Conservation (phyloP, 2,113 vertebrate genomes). For the Steatornis caripensis region DNA sequence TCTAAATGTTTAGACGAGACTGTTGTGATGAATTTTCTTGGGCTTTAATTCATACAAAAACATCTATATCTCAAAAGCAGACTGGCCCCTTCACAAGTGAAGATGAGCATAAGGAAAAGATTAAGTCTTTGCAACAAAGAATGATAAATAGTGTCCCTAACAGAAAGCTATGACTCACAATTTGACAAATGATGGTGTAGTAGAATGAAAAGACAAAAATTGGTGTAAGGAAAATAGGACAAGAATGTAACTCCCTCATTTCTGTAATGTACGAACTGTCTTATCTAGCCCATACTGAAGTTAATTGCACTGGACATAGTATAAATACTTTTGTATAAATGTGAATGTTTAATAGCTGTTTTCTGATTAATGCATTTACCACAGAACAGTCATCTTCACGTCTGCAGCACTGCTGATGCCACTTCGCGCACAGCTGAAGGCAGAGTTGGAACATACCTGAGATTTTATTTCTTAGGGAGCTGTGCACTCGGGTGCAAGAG, state of each 20-base stretch:
- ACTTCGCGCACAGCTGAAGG: neutral
- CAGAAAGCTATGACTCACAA: neutral
- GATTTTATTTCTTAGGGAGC: neutral
- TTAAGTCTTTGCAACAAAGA: neutral
- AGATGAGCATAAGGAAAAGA: neutral
- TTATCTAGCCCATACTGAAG: neutral
- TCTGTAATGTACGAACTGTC: neutral
- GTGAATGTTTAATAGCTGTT: neutral
- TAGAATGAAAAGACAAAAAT: neutral
- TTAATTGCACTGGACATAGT: neutral
- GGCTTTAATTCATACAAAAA: neutral
- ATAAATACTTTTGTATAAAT: neutral
- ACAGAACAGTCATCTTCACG: neutral
- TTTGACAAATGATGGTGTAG: neutral
- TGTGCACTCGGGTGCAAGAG: neutral
- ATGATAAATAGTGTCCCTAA: neutral
- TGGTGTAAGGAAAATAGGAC: neutral
- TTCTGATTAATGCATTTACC: neutral
- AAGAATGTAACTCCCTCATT: neutral
- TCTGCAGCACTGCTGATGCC: neutral
- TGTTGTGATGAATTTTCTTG: neutral
- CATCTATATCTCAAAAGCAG: neutral
- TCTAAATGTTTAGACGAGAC: neutral
- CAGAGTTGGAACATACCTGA: neutral
- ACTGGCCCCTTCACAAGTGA: neutral